Evolutionary conservation across 35 echinoderm and acorn worm species (phyloP).

Genomic region (Eucidaris tribuloides): DNA sequence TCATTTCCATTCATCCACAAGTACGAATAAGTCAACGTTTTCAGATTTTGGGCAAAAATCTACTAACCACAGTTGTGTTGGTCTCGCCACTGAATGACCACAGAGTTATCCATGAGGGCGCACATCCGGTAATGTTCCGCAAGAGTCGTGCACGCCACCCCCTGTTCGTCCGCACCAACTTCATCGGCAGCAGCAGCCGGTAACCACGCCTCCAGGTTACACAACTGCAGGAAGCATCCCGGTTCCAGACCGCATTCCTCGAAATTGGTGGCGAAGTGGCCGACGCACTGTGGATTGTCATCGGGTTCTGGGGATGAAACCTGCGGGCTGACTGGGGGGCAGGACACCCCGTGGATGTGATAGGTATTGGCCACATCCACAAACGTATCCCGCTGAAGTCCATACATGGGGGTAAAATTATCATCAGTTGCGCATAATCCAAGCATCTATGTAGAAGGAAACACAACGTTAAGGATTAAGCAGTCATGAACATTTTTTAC

Average conservation of each 20-base stretch:
- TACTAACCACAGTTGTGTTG: neutral
- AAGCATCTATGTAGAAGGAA: neutral
- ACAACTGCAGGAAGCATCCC: neutral
- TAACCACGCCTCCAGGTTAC: neutral
- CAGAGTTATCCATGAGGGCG: neutral
- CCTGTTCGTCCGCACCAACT: neutral
- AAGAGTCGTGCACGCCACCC: neutral
- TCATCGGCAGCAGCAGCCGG: neutral
- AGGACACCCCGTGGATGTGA: neutral
- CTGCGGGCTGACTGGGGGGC: neutral
- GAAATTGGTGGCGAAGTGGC: neutral
- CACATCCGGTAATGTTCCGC: conserved; percentile 19
- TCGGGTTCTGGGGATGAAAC: neutral
- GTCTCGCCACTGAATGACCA: neutral
- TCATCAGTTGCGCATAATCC: neutral
- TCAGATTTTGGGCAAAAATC: too few relatives aligned
- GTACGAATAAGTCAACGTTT: too few relatives aligned
- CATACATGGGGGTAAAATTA: neutral
- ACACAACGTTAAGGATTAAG: too few relatives aligned
- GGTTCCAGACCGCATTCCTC: neutral
- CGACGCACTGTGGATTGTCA: neutral
- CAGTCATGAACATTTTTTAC: too few relatives aligned
- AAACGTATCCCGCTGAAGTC: neutral
- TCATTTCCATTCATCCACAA: too few relatives aligned
- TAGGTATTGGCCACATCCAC: neutral